A percentile compares a stretch with the other conserved stretches of the same genome.
These are phyloP conservation scores for Doryteuthis pealeii DNA, from an alignment of 1,140 invertebrate genomes.

Conservation along the genomic window DNA sequence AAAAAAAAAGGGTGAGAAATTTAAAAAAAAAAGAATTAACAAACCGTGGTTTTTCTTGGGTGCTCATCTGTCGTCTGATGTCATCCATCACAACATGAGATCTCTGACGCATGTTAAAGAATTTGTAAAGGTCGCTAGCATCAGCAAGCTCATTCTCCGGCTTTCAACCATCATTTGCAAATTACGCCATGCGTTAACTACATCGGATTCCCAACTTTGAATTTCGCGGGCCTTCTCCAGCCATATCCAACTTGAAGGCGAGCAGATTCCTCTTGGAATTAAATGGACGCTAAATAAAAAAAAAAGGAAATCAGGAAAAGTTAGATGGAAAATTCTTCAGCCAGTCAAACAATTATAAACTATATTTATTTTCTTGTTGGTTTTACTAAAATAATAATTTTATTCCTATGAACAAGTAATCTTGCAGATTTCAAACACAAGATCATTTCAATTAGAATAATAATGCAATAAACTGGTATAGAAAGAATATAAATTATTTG, in stretches of 20 bases:
- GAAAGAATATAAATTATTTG: too few relatives aligned
- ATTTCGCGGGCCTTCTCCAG: conserved; percentile 96
- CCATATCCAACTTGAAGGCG: conserved; percentile 94
- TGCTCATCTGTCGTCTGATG: conserved; percentile 95
- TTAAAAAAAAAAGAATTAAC: conserved; percentile 19
- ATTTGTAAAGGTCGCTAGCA: conserved; percentile 93
- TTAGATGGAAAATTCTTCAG: too few relatives aligned
- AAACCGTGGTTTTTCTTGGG: conserved; percentile 92
- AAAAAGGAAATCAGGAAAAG: too few relatives aligned
- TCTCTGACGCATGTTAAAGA: conserved; percentile 97
- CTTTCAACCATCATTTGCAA: conserved; percentile 84
- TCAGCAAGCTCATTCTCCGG: conserved; percentile 83
- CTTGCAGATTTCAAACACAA: too few relatives aligned
- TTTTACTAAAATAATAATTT: too few relatives aligned
- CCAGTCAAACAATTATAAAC: too few relatives aligned
- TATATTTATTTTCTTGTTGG: too few relatives aligned
- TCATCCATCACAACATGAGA: conserved; percentile 99
- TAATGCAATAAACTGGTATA: too few relatives aligned
- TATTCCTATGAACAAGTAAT: too few relatives aligned
- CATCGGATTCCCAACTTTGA: conserved; percentile 90
- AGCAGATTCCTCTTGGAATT: conserved; percentile 88
- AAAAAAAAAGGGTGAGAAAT: too few relatives aligned
- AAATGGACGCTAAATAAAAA: conserved; percentile 71
- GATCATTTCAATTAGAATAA: too few relatives aligned
- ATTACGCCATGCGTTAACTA: conserved; percentile 92